Base-by-base conservation (phyloP, 2,797 vertebrate genomes). In the Holocentrus rufus region DNA sequence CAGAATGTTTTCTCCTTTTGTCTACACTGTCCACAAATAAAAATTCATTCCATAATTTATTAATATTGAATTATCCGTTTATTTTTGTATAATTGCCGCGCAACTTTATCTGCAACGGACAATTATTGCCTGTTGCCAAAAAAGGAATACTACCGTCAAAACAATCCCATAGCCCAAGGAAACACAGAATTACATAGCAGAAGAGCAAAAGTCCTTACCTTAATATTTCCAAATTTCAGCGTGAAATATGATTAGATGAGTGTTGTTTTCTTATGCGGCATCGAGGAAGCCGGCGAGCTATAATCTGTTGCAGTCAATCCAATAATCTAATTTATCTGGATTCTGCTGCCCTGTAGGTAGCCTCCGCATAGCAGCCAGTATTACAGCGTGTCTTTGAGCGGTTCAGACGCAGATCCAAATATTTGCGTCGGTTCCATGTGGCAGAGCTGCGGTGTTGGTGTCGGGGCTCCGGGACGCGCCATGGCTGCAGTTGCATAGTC, bases 241-340 rank as follows among this genome's bases (percentile, higher is more conserved):
- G 50, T 68, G 44, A 82, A 80, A 79, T 78, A 72, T 81, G 62
- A 67, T 84, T 75, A 71, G 44, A 82, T 60, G 63, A 64, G 31
- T 72, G 74, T 61, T 27, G 58, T 77, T 86, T 86, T 85, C 79
- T 81, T 44, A 74, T 63, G 76, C 72, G 57, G 77, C 86, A 88
- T 85, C 27, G 88, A 79, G 73, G 79, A 81, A 76, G 86, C 65
- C 69, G 81, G 47, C 70, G 83, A 80, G 76, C 86, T 90, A 80
- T 94, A 94, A 94, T 93, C 94, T 93, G 91, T 85, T 69, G 86
- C 84, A 74, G 88, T 8, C 92, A 94, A 94, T 94, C 94, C 93
- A 93, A 91, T 94, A 93, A 93, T 92, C 88, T 90, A 82, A 93
- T 93, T 90, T 91, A 92, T 89, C 75, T 87, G 85, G 84, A 85